Percentiles rank a stretch among this genome's conserved stretches.
phyloP scores from a whole-genome alignment of 1,140 invertebrate genomes.

The Trachymyrmex cornetzi region DNA sequence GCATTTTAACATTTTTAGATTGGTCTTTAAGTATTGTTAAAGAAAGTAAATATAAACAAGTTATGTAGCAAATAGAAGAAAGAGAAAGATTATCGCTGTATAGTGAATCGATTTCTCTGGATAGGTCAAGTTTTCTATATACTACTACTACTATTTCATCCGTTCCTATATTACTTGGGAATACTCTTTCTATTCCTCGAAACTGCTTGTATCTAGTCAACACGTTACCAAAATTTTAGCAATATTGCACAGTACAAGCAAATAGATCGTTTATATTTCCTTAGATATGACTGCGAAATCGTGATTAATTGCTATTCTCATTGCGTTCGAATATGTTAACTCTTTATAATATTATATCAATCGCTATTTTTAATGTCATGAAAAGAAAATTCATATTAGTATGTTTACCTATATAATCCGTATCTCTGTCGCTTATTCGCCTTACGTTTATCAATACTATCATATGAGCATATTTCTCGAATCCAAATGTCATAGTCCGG shows the following conservation, averaged over 20 bases:
- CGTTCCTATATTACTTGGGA: conserved; percentile 25
- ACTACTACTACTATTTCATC: conserved; percentile 60
- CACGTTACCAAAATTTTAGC: conserved; percentile 68
- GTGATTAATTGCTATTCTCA: background rate
- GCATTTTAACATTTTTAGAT: conserved; percentile 63
- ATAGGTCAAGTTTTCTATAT: conserved; percentile 63
- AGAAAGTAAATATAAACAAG: conserved; percentile 36
- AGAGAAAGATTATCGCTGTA: background rate
- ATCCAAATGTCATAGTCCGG: background rate
- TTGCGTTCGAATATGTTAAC: conserved; percentile 41
- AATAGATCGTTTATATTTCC: conserved; percentile 69
- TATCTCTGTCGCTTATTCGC: conserved; percentile 57
- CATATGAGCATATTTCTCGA: background rate
- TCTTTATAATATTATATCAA: conserved; percentile 43
- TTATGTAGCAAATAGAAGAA: conserved; percentile 10
- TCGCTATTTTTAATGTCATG: conserved; percentile 26
- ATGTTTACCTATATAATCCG: conserved; percentile 23
- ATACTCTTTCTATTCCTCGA: conserved; percentile 61
- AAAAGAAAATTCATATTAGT: conserved; percentile 15
- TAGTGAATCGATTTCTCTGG: conserved; percentile 19
- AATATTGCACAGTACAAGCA: conserved; percentile 66
- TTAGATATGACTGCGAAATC: conserved; percentile 41
- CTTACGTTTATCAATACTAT: conserved; percentile 5
- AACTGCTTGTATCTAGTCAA: conserved; percentile 72
- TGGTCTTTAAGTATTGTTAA: conserved; percentile 55